A percentile compares a stretch with the other conserved stretches of the same genome.
phyloP scores from a whole-genome alignment of 1,140 invertebrate species.

The Agrypnia vestita region DNA sequence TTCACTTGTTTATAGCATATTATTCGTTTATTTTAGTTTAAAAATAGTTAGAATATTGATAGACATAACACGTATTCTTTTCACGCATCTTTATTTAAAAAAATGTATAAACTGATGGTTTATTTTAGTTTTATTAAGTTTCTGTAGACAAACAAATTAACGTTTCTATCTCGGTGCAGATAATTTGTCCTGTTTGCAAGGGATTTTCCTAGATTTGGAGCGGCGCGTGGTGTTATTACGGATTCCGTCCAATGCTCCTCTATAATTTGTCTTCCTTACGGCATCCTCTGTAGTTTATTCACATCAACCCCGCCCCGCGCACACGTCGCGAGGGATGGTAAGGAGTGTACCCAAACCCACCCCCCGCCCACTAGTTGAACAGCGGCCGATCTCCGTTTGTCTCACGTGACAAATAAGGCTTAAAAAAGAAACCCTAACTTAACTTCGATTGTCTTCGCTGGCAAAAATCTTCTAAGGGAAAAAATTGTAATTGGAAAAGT shows the following conservation, averaged over 20 bases:
- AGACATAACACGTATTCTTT: no score
- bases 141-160: background rate
- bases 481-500: no score
- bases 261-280: constrained; percentile 35
- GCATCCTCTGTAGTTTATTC: background rate
- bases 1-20: no score
- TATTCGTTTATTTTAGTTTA: no score
- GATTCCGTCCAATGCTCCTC: constrained; percentile 6
- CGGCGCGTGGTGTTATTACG: constrained; percentile 11
- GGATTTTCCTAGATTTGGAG: constrained; percentile 13
- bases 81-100: no score
- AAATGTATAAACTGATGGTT: no score
- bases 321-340: background rate
- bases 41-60: no score
- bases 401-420: background rate
- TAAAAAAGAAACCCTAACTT: background rate
- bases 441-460: no score
- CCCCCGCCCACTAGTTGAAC: background rate
- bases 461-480: no score
- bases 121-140: background rate
- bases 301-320: background rate
- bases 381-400: background rate
- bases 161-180: constrained; percentile 3
- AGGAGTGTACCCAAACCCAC: background rate
- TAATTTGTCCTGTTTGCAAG: constrained; percentile 22